These are phyloP conservation scores for Pachliopta kotzebuea DNA, from an alignment of 2,888 invertebrate genomes.

Conservation along the genomic window DNA sequence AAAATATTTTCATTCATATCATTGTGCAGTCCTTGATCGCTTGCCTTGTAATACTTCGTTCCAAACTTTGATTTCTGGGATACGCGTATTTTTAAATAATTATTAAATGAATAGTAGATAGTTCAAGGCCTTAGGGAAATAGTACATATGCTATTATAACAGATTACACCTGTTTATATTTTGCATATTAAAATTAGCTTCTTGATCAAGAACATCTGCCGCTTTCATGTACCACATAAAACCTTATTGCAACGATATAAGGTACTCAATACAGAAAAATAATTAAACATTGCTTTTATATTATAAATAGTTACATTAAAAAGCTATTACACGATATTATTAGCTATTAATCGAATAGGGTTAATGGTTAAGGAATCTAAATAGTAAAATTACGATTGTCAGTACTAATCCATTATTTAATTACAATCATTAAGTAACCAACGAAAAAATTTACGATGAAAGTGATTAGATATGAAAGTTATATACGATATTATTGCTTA, in stretches of 20 bases:
- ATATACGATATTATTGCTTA: too few relatives aligned
- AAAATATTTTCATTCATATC: too few relatives aligned
- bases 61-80: too few relatives aligned
- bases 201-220: conserved; percentile 20
- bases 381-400: neutral
- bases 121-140: conserved; percentile 17
- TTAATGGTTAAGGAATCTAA: neutral
- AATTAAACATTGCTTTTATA: neutral
- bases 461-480: too few relatives aligned
- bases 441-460: neutral
- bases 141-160: neutral
- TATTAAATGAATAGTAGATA: neutral
- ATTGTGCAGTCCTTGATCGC: too few relatives aligned
- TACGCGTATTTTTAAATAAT: too few relatives aligned
- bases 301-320: conserved; percentile 3
- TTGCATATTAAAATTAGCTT: conserved; percentile 20
- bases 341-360: neutral
- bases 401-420: neutral
- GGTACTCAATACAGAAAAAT: neutral
- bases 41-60: too few relatives aligned
- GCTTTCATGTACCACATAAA: neutral
- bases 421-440: neutral
- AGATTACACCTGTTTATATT: conserved; percentile 14
- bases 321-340: neutral
- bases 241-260: conserved; percentile 2